phyloP scores from a whole-genome alignment of 1,140 invertebrate genomes.

The Pogonomyrmex californicus region DNA sequence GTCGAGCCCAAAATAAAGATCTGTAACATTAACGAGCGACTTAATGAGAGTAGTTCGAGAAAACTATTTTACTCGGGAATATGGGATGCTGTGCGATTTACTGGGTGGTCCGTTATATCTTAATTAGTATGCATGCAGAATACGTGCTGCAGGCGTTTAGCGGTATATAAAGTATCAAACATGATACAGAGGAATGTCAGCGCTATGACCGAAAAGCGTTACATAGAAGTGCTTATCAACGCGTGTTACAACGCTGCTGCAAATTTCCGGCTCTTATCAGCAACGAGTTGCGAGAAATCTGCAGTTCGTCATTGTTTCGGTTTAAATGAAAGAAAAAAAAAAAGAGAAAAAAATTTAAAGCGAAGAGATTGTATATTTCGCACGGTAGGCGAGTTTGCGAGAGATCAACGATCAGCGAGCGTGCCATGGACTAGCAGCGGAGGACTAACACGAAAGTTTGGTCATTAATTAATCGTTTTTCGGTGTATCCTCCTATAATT shows the following conservation, averaged over 20 bases:
- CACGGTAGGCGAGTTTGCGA: constrained; percentile 42
- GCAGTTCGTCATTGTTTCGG: constrained; percentile 57
- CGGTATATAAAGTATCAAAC: constrained; percentile 52
- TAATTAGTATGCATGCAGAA: constrained; percentile 52
- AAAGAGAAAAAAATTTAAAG: constrained; percentile 61
- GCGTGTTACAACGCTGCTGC: constrained; percentile 36
- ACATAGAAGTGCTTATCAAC: constrained; percentile 8
- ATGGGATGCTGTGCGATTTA: constrained; percentile 7
- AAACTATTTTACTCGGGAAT: constrained; percentile 29
- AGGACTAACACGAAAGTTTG: constrained; percentile 59
- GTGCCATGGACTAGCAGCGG: constrained; percentile 52
- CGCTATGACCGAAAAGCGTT: constrained; percentile 30
- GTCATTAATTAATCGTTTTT: constrained; percentile 72
- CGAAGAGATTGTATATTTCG: constrained; percentile 55
- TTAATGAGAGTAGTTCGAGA: constrained; percentile 33
- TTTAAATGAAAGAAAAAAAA: constrained; percentile 42
- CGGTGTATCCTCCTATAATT: constrained; percentile 24
- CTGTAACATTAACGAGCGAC: neutral
- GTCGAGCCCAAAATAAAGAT: neutral
- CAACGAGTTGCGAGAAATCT: constrained; percentile 45
- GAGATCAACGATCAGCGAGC: constrained; percentile 39
- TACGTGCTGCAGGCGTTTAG: constrained; percentile 47
- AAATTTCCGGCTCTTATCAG: constrained; percentile 61
- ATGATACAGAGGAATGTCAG: constrained; percentile 24
- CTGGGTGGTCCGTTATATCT: constrained; percentile 28